Percentiles rank a stretch among this genome's conserved stretches.
Evolutionary conservation across 2,797 vertebrate genomes (phyloP).

Genomic region (Momotus momota): DNA sequence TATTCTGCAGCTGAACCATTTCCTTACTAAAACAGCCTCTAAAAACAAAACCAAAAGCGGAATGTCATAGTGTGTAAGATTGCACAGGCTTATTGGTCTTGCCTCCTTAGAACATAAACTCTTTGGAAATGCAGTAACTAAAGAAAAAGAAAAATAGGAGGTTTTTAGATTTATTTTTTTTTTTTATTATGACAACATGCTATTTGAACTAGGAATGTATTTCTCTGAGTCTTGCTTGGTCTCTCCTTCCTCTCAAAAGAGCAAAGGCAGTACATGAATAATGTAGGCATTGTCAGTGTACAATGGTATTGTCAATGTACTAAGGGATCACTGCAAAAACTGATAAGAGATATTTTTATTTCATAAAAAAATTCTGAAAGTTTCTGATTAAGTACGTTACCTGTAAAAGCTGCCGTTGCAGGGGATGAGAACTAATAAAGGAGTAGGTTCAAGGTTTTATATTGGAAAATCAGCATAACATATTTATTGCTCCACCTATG

Average conservation of each 20-base stretch:
- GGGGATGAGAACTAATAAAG: neutral
- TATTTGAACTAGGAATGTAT: neutral
- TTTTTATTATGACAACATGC: neutral
- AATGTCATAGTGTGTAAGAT: neutral
- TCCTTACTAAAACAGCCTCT: neutral
- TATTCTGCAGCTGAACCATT: neutral
- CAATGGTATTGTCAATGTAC: neutral
- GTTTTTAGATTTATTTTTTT: neutral
- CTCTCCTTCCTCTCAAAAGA: neutral
- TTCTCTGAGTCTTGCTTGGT: neutral
- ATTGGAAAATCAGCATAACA: neutral
- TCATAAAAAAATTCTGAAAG: neutral
- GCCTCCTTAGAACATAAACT: neutral
- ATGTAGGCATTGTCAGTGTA: neutral
- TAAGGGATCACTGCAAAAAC: neutral
- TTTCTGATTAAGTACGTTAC: neutral
- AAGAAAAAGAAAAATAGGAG: neutral
- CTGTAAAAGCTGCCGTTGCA: neutral
- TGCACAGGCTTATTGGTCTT: neutral
- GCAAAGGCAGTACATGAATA: neutral
- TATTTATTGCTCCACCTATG: neutral
- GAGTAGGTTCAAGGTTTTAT: neutral
- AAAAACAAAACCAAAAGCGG: neutral
- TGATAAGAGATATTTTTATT: neutral
- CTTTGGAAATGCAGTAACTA: neutral